Conservation (phyloP, 2,113 vertebrate species). For the Piaya cayana region DNA sequence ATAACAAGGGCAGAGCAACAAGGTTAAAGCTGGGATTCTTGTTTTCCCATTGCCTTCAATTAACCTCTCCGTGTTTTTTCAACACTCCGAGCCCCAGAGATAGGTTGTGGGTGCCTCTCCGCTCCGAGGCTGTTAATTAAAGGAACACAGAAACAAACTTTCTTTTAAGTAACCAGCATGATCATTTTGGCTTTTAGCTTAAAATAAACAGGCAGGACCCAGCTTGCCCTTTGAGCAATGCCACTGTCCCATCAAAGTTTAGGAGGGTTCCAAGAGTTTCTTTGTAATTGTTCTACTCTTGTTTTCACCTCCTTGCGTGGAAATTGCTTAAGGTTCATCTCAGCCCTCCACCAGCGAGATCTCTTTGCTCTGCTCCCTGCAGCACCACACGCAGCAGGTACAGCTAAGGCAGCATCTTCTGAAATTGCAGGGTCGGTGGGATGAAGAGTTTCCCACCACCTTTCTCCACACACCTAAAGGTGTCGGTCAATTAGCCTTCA, state of each 20-base stretch:
- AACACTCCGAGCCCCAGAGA: neutral
- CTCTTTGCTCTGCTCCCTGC: neutral
- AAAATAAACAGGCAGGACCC: slow-evolving; percentile 18
- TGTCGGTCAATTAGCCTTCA: neutral
- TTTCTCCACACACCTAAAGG: neutral
- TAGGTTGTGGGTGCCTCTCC: neutral
- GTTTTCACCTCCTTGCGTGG: neutral
- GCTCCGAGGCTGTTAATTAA: slow-evolving; percentile 45
- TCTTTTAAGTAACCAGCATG: neutral
- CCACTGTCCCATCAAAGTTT: neutral
- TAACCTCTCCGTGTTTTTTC: slow-evolving; percentile 58
- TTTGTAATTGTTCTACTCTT: neutral
- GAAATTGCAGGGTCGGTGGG: neutral
- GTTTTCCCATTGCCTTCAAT: slow-evolving; percentile 64
- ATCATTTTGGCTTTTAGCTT: neutral
- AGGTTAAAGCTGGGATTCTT: slow-evolving; percentile 28
- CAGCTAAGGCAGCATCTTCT: neutral
- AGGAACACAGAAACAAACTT: slow-evolving; percentile 35
- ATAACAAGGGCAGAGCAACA: slow-evolving; percentile 38
- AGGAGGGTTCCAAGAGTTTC: neutral
- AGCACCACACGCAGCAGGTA: rapidly evolving
- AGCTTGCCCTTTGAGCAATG: neutral
- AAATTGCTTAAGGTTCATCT: rapidly evolving
- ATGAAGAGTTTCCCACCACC: neutral
- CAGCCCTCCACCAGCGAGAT: neutral